Evolutionary conservation across 2,797 vertebrate species (phyloP).

Genomic region (Nannoperca australis): DNA sequence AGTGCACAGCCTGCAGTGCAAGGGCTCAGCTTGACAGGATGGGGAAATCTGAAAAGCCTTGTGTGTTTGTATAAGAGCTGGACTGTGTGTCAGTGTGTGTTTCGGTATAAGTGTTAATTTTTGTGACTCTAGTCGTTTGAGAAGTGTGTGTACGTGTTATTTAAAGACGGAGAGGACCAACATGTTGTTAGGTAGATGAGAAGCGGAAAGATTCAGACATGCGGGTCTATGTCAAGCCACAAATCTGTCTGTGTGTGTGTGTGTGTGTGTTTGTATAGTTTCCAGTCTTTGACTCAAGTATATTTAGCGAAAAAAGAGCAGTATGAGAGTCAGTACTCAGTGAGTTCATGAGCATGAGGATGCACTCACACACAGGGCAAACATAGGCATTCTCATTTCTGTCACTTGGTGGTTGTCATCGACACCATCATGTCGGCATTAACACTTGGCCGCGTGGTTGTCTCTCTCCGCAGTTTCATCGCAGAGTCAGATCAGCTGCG

Average conservation of each 20-base stretch:
- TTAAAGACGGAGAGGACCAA: conserved; percentile 20
- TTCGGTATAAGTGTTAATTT: conserved; percentile 9
- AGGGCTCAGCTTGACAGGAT: conserved; percentile 71
- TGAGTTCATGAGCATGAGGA: conserved; percentile 13
- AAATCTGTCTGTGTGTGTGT: conserved; percentile 26
- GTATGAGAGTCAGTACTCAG: conserved; percentile 28
- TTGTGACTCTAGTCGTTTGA: conserved; percentile 6
- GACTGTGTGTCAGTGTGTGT: conserved; percentile 44
- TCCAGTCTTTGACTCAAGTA: conserved; percentile 47
- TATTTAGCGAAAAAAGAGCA: conserved; percentile 50
- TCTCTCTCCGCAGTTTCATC: conserved; percentile 85
- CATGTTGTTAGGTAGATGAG: conserved; percentile 12
- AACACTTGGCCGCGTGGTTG: conserved; percentile 33
- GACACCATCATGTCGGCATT: conserved; percentile 46
- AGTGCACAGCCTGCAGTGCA: conserved; percentile 53
- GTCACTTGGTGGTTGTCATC: background rate
- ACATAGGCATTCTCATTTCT: conserved; percentile 4
- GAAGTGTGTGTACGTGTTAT: conserved; percentile 24
- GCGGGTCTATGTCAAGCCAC: conserved; percentile 40
- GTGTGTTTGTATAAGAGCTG: conserved; percentile 48
- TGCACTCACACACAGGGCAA: background rate
- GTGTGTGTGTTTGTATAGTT: conserved; percentile 41
- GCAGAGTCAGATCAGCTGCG: conserved; percentile 91
- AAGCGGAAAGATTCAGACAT: conserved; percentile 54
- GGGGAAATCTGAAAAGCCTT: conserved; percentile 63